Conservation (phyloP, 2,113 vertebrate genomes). For the Heliornis fulica region DNA sequence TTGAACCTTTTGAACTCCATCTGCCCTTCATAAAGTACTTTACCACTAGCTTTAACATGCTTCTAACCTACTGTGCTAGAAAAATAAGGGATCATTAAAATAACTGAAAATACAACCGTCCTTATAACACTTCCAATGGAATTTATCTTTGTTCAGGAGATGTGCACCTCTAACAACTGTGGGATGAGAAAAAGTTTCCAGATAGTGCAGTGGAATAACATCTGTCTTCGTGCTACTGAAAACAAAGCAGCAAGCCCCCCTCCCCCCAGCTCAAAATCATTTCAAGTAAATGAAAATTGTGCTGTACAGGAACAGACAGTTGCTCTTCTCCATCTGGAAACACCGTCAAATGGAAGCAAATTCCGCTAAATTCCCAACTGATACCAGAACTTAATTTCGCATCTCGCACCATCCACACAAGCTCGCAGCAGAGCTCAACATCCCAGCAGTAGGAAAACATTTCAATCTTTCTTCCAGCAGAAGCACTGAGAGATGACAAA, state of each 20-base stretch:
- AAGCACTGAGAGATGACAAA: neutral
- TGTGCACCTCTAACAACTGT: rapidly evolving
- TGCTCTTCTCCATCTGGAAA: constrained; percentile 73
- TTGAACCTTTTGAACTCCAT: constrained; percentile 70
- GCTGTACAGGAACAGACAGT: constrained; percentile 3
- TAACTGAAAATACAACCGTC: constrained; percentile 47
- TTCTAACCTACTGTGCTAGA: constrained; percentile 36
- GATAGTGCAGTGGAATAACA: neutral
- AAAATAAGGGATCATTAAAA: constrained; percentile 8
- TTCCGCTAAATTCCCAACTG: constrained; percentile 61
- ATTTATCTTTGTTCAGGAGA: constrained; percentile 37
- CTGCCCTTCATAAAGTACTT: constrained; percentile 70
- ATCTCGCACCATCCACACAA: neutral
- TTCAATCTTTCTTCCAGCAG: neutral
- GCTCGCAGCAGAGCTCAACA: neutral
- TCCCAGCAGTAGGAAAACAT: neutral
- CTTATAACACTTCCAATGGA: constrained; percentile 50
- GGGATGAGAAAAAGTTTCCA: neutral
- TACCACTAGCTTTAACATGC: constrained; percentile 41
- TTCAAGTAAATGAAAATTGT: neutral
- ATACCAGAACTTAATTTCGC: neutral
- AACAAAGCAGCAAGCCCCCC: neutral
- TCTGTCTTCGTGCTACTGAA: neutral
- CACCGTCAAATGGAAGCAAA: constrained; percentile 56
- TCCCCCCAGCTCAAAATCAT: neutral